phyloP scores from a whole-genome alignment of 2,113 vertebrate species.

The Hiodon alosoides region DNA sequence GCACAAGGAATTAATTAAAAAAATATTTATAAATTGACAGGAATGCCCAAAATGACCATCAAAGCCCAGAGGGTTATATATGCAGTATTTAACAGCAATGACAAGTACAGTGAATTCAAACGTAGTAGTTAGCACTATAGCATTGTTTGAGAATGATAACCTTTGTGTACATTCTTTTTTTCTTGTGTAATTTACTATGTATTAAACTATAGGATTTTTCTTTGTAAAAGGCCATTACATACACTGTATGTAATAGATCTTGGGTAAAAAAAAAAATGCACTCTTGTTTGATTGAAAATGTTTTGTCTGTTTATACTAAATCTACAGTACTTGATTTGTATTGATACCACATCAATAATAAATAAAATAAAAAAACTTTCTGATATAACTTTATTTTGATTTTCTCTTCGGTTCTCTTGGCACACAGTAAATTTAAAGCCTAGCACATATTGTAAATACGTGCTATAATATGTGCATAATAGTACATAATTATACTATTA shows the following conservation, averaged over 20 bases:
- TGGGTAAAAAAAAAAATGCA: constrained; percentile 75
- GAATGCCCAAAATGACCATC: constrained; percentile 58
- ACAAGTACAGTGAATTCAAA: constrained; percentile 59
- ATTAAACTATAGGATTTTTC: constrained; percentile 55
- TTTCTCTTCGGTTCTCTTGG: background rate
- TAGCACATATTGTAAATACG: too few relatives aligned
- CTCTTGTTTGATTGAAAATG: constrained; percentile 74
- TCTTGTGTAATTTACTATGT: constrained; percentile 58
- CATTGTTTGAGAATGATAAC: constrained; percentile 60
- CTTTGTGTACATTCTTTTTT: constrained; percentile 54
- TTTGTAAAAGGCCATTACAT: constrained; percentile 74
- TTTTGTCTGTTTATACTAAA: constrained; percentile 81
- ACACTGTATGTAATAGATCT: constrained; percentile 77
- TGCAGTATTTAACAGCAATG: constrained; percentile 59
- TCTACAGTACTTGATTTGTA: constrained; percentile 83
- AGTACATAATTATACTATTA: too few relatives aligned
- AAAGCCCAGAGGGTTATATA: constrained; percentile 52
- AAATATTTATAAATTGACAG: constrained; percentile 70
- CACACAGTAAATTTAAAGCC: background rate
- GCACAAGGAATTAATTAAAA: constrained; percentile 67
- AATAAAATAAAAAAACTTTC: constrained; percentile 61
- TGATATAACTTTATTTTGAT: constrained; percentile 39
- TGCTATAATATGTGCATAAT: too few relatives aligned
- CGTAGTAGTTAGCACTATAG: constrained; percentile 59
- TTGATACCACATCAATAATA: constrained; percentile 82